phyloP scores from a whole-genome alignment of 2,888 invertebrate genomes.

The Agapostemon virescens region DNA sequence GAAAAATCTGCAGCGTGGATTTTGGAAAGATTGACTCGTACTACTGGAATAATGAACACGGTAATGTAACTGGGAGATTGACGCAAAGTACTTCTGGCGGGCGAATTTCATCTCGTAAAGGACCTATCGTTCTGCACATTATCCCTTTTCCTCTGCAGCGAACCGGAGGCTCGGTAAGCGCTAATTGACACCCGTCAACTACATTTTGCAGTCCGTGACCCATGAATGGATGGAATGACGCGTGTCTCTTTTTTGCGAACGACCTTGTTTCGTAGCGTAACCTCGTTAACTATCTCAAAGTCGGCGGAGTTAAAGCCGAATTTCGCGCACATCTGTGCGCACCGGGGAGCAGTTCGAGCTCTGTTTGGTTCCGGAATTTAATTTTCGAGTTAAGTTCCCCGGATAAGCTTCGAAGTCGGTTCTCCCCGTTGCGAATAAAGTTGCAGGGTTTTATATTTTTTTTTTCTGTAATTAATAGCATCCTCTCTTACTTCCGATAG shows the following conservation, averaged over 20 bases:
- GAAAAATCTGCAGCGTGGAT: background rate
- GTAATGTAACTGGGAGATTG: background rate
- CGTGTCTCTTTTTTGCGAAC: constrained; percentile 20
- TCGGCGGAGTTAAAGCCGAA: constrained; percentile 39
- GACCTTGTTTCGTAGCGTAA: constrained; percentile 51
- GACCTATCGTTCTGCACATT: constrained; percentile 27
- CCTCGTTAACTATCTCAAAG: constrained; percentile 47
- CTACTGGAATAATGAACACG: background rate
- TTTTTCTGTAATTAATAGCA: background rate
- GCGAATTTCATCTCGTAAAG: background rate
- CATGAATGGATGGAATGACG: constrained; percentile 42
- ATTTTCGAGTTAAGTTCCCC: background rate
- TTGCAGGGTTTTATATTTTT: background rate
- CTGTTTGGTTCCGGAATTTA: constrained; percentile 10
- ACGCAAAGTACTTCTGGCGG: background rate
- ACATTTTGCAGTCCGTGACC: constrained; percentile 52
- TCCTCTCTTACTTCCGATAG: background rate
- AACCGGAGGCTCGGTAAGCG: constrained; percentile 29
- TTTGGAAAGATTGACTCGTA: background rate
- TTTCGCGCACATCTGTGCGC: constrained; percentile 8
- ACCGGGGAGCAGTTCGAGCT: background rate
- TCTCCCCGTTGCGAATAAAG: background rate
- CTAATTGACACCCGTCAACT: constrained; percentile 63
- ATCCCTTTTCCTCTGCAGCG: constrained; percentile 41
- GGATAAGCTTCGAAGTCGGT: background rate